Conservation (phyloP, 2,888 invertebrate genomes). For the Drosophila pseudotakahashii region DNA sequence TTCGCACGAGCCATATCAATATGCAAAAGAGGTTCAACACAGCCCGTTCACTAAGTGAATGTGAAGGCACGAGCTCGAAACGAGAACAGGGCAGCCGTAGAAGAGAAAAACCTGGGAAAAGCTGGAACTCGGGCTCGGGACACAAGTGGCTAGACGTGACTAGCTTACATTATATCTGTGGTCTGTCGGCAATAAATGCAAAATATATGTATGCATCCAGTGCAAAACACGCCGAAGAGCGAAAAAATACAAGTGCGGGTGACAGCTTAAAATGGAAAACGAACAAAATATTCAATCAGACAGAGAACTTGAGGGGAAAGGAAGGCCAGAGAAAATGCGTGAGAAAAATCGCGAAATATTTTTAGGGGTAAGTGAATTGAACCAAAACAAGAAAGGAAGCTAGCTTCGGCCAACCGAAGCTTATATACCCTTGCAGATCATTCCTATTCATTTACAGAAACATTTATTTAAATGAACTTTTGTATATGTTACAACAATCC, state of each 20-base stretch:
- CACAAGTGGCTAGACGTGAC: slow-evolving; percentile 81
- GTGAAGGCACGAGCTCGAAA: slow-evolving; percentile 57
- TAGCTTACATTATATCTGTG: slow-evolving; percentile 70
- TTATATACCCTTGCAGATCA: too few species aligned
- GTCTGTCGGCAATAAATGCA: slow-evolving; percentile 72
- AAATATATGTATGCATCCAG: slow-evolving; percentile 64
- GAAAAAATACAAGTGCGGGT: slow-evolving; percentile 55
- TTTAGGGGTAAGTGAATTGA: slow-evolving; percentile 12
- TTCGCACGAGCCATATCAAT: slow-evolving; percentile 65
- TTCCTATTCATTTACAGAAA: too few species aligned
- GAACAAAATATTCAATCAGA: slow-evolving; percentile 71
- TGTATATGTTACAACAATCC: too few species aligned
- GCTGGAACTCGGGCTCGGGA: slow-evolving; percentile 49
- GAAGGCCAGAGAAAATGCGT: slow-evolving; percentile 17
- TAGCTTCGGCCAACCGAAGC: too few species aligned
- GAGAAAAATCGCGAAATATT: slow-evolving; percentile 27
- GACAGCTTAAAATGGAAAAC: slow-evolving; percentile 52
- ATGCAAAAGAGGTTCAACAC: slow-evolving; percentile 65
- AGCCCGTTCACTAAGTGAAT: slow-evolving; percentile 68
- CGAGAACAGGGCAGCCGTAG: neutral
- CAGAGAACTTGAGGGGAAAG: slow-evolving; percentile 19
- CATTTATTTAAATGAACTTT: too few species aligned
- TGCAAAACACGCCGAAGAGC: slow-evolving; percentile 58
- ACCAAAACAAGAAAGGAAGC: too few species aligned
- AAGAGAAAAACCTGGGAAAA: slow-evolving; percentile 30